Conservation (phyloP, 2,113 vertebrate species). For the Aegotheles bennettii region DNA sequence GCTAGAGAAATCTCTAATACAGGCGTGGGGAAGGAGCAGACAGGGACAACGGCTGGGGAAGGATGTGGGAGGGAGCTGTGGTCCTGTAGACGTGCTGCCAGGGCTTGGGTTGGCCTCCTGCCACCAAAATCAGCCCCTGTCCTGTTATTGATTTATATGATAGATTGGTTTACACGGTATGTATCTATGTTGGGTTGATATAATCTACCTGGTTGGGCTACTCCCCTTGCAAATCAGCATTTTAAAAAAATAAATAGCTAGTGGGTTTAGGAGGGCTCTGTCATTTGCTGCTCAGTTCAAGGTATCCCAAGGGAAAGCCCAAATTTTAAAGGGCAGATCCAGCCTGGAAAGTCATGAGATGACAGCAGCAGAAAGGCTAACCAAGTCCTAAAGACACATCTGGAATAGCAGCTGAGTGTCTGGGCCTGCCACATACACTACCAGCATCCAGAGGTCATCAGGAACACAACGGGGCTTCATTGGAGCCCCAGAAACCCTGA, state of each 20-base stretch:
- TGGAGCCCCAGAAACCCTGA: background rate
- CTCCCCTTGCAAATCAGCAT: background rate
- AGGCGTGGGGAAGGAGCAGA: background rate
- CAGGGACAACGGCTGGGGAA: background rate
- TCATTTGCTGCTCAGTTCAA: background rate
- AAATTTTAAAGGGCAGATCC: background rate
- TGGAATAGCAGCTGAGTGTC: background rate
- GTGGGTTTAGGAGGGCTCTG: background rate
- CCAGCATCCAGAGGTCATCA: background rate
- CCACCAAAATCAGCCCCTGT: background rate
- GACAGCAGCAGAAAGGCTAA: background rate
- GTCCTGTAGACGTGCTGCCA: fast-evolving
- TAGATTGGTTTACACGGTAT: background rate
- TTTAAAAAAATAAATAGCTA: background rate
- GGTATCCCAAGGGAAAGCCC: background rate
- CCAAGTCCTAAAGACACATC: background rate
- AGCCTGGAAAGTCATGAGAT: background rate
- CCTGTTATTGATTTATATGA: background rate
- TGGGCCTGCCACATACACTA: background rate
- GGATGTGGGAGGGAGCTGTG: background rate
- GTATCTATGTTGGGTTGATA: background rate
- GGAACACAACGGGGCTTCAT: background rate
- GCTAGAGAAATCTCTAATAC: constrained; percentile 3
- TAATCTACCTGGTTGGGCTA: background rate
- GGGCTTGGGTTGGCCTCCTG: background rate